Evolutionary conservation across 2,113 vertebrate genomes (phyloP).

Genomic region (Heptranchias perlo): DNA sequence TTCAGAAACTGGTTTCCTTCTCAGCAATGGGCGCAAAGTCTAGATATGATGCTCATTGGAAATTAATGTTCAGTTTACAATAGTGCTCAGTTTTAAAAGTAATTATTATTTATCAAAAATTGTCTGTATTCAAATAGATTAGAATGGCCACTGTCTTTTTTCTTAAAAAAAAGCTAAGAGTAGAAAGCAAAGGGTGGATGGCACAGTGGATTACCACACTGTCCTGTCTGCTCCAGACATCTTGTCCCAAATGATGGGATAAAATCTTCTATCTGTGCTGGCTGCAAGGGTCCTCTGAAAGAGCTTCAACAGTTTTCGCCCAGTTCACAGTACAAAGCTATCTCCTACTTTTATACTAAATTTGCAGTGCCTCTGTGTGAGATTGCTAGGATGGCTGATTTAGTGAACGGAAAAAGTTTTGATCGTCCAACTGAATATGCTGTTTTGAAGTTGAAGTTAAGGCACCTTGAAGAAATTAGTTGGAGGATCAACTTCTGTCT

Average conservation of each 20-base stretch:
- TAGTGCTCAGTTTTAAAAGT: neutral
- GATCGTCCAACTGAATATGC: neutral
- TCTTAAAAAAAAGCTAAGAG: neutral
- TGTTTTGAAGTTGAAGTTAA: constrained; percentile 11
- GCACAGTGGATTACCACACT: neutral
- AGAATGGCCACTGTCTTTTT: neutral
- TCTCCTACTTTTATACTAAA: neutral
- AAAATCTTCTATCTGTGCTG: neutral
- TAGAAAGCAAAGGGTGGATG: neutral
- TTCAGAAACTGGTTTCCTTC: neutral
- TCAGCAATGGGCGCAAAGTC: neutral
- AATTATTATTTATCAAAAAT: neutral
- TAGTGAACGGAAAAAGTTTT: neutral
- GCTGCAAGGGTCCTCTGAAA: neutral
- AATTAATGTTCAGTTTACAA: neutral
- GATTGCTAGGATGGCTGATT: neutral
- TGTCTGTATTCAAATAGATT: neutral
- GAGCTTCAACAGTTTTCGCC: neutral
- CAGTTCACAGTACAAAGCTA: neutral
- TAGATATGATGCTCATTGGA: neutral
- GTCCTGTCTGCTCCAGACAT: no score
- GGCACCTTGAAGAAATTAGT: neutral
- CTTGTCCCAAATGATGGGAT: neutral
- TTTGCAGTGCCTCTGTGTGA: neutral
- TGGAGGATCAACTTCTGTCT: neutral